Base-by-base conservation (phyloP, 2,888 invertebrate species). In the Ochlodes sylvanus region DNA sequence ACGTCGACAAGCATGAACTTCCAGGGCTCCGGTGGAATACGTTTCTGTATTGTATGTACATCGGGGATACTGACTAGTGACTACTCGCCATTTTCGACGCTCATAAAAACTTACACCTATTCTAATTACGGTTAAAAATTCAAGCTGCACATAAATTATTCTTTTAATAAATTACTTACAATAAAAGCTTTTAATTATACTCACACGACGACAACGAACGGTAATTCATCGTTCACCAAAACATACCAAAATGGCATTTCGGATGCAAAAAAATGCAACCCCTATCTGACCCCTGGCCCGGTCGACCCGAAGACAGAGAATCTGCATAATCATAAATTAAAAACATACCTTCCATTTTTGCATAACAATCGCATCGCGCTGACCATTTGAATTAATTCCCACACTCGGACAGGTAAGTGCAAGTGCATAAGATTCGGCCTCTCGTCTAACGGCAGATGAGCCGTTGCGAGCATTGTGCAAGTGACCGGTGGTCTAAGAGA, bases 291-390 rank as follows among this genome's bases (percentile, higher is more conserved):
- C 75, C 76, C 73, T 74, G 73, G 72, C 69, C 75, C 75, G 75
- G 73, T 70, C 72, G 73, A 70, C 71, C 76, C 77, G 69, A 75
- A 73, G 70, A 80, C 76, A 78, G 68, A 74, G 70, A 73, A 87
- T 87, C 79, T 86, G 82, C 88, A 89, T 90, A 90, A 88, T 85
- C 80, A 77, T 88, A 82, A 85, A 86, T 91, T 88, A 89, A 83
- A 80, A 78, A 78, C 77, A 76, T 71, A 78, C 80, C 75, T 69
- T 72, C 71, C 44, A 60, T 79, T 85, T 87, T 83, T 84, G 83
- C 84, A 86, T 86, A 61, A 88, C 84, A 88, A 88, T 80, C 69
- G 79, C 68, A 52, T 66, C 10, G 15, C 50, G 71, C 72, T 76
- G 77, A 74, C 79, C 82, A 73, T 63, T 58, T n/a, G 75, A 75